A percentile compares a stretch with the other conserved stretches of the same genome.
phyloP scores from a whole-genome alignment of 2,113 vertebrate species.

The Silurus meridionalis region DNA sequence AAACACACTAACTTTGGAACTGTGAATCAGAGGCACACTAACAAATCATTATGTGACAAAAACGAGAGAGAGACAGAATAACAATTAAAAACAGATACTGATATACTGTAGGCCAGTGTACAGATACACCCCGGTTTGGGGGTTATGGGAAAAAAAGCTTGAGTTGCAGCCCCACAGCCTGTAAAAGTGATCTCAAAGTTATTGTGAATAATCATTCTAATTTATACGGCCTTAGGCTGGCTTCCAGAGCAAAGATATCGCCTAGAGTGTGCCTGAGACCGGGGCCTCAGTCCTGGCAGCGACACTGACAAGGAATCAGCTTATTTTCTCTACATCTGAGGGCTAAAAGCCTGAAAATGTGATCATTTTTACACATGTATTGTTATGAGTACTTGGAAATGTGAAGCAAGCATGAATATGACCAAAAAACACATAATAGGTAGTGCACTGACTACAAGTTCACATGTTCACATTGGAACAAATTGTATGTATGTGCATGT shows the following conservation, averaged over 20 bases:
- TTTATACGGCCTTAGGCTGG: constrained; percentile 1
- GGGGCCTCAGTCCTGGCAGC: background rate
- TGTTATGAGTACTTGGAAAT: background rate
- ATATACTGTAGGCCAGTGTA: background rate
- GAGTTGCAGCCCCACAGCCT: background rate
- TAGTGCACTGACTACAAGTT: background rate
- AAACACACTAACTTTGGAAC: background rate
- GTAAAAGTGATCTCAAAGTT: background rate
- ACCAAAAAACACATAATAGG: background rate
- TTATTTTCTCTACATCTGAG: background rate
- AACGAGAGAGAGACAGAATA: too few species aligned
- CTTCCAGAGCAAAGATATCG: background rate
- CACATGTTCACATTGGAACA: background rate
- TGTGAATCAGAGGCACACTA: background rate
- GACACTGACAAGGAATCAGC: background rate
- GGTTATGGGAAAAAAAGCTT: background rate
- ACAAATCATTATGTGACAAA: background rate
- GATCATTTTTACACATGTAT: background rate
- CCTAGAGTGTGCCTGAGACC: background rate
- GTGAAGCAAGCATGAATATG: background rate
- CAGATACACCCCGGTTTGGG: background rate
- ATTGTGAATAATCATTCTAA: background rate
- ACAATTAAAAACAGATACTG: background rate
- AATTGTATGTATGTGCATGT: background rate
- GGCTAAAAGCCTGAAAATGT: background rate